A percentile compares a stretch with the other conserved stretches of the same genome.
These are phyloP conservation scores for Dendroctonus ponderosae DNA, from an alignment of 1,140 invertebrate species.

Conservation along the genomic window DNA sequence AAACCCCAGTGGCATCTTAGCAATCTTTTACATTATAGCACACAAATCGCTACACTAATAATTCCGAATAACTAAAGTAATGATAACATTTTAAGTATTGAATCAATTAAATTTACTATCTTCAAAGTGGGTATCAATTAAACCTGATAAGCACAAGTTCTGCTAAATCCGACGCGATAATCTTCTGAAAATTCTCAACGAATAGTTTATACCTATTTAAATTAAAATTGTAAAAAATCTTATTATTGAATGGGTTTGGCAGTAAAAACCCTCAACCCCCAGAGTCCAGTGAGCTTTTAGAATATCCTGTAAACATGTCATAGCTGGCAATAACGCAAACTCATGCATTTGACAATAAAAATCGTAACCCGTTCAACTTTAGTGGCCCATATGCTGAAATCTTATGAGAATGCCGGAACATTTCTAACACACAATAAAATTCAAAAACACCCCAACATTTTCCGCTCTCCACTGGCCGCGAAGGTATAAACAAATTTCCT, in stretches of 20 bases:
- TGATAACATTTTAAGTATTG: too few relatives aligned
- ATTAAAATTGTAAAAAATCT: not conserved
- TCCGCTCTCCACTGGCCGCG: slow-evolving; percentile 42
- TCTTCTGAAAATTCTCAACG: too few relatives aligned
- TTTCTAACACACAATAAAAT: slow-evolving; percentile 34
- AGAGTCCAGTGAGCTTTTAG: not conserved
- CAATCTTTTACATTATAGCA: too few relatives aligned
- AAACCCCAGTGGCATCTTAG: too few relatives aligned
- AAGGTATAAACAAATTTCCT: slow-evolving; percentile 46
- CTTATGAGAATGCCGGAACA: slow-evolving; percentile 21
- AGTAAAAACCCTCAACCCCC: not conserved
- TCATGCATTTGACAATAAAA: slow-evolving; percentile 16
- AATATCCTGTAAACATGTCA: too few relatives aligned
- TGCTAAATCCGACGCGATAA: too few relatives aligned
- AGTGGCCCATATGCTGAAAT: slow-evolving; percentile 28
- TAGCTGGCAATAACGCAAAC: slow-evolving; percentile 7
- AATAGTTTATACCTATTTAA: too few relatives aligned
- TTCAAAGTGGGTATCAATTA: too few relatives aligned
- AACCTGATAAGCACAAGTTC: too few relatives aligned
- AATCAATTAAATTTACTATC: too few relatives aligned
- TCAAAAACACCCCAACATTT: slow-evolving; percentile 33
- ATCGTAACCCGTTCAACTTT: slow-evolving; percentile 18
- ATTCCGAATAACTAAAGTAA: too few relatives aligned
- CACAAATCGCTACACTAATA: too few relatives aligned
- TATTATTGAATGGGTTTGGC: not conserved